Evolutionary conservation across 2,888 invertebrate genomes (phyloP), one percentile per base, ranked within the genome.

Genomic region (Xestia xanthographa): DNA sequence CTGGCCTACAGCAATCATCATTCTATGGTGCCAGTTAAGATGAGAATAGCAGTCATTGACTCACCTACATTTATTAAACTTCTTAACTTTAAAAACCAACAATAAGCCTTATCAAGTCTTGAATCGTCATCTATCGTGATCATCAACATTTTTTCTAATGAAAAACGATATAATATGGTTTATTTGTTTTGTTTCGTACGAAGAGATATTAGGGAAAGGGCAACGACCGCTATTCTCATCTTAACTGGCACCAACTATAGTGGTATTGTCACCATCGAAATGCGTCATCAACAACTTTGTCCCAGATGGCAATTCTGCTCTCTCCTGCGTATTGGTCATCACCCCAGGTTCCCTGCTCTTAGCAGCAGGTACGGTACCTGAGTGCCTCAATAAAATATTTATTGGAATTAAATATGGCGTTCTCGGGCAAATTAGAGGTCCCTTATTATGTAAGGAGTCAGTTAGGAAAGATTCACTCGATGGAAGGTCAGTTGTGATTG

Each of bases 351-450:
- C 41, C 68, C 38, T 82, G 66, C 78, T 74, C 70, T 77, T 75
- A 79, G n/a, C 50, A 71, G 68, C 53, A 65, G 48, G 56, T 70
- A 76, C 72, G 34, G 65, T 75, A 66, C 77, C 76, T 72, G 77
- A 75, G 83, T 84, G 76, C 78, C 76, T 70, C 83, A 77, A 90
- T 91, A 89, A 91, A 91, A 90, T 91, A 91, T 91, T 91, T 91
- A 91, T 91, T 87, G 84, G 88, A 85, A 87, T 90, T 88, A 89
- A 89, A 89, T 88, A 86, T 82, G 73, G 74, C 75, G 77, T 58
- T 60, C 72, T 73, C 58, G 11, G 43, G 71, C 69, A 72, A 82
- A 84, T 87, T 73, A 68, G 66, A 69, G 72, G 77, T 71, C 77
- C 70, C 68, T 70, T 79, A 77, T 70, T 66, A 73, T 58, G 84